Evolutionary conservation across 1,140 invertebrate genomes (phyloP).

Genomic region (Trachelipus rathkii): DNA sequence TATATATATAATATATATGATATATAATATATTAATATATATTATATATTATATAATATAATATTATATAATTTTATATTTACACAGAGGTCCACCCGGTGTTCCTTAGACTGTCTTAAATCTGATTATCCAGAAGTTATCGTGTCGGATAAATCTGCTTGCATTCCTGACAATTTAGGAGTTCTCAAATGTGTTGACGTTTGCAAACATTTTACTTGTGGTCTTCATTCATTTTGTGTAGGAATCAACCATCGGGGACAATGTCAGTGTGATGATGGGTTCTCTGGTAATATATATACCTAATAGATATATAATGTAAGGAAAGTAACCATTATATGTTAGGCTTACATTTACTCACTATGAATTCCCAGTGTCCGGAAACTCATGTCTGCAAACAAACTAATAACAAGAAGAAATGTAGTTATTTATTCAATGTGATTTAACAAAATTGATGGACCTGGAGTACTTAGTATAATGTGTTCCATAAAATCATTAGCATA

Average conservation of each 20-base stretch:
- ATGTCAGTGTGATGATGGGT: conserved; percentile 75
- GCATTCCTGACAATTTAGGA: conserved; percentile 73
- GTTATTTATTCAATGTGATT: conserved; percentile 70
- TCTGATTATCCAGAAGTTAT: conserved; percentile 65
- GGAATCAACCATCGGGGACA: conserved; percentile 67
- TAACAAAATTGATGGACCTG: conserved; percentile 72
- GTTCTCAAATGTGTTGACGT: conserved; percentile 73
- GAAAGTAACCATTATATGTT: too few relatives aligned
- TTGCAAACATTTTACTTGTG: conserved; percentile 74
- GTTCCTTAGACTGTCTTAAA: conserved; percentile 73
- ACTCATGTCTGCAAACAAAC: conserved; percentile 65
- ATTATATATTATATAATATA: too few relatives aligned
- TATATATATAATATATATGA: too few relatives aligned
- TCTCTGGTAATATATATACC: conserved; percentile 80
- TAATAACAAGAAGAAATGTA: conserved; percentile 57
- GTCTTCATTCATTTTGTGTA: conserved; percentile 73
- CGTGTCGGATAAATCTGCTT: conserved; percentile 61
- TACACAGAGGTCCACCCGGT: conserved; percentile 60
- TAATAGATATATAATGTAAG: too few relatives aligned
- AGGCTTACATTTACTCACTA: too few relatives aligned
- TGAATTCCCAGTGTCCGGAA: conserved; percentile 73
- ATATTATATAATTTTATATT: background rate
- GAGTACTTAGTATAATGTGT: conserved; percentile 77
- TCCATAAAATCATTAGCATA: conserved; percentile 79
- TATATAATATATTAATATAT: too few relatives aligned